These are phyloP conservation scores for Dynastes tityus DNA, from an alignment of 2,888 invertebrate genomes.

Conservation along the genomic window DNA sequence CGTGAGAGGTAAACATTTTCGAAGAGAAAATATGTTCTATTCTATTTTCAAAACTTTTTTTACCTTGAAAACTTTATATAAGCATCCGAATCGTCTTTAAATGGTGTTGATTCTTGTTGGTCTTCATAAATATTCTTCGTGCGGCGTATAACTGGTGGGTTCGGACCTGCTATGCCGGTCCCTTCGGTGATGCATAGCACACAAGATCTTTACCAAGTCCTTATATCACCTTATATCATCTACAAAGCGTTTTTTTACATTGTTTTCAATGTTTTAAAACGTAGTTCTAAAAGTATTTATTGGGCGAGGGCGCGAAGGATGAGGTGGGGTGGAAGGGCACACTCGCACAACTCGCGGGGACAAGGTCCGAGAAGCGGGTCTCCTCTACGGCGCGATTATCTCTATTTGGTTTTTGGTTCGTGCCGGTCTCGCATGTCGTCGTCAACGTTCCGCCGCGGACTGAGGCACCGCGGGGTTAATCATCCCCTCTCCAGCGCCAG, in stretches of 20 bases:
- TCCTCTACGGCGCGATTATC: no score
- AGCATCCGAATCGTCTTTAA: background rate
- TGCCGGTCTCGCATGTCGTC: conserved; percentile 13
- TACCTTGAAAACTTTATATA: background rate
- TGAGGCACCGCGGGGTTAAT: conserved; percentile 43
- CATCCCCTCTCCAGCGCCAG: conserved; percentile 36
- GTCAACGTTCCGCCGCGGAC: conserved; percentile 40
- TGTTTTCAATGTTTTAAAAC: background rate
- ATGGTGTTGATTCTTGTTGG: background rate
- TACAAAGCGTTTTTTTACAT: background rate
- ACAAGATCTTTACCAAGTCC: background rate
- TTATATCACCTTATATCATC: background rate
- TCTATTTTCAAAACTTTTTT: background rate
- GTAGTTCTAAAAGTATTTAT: no score
- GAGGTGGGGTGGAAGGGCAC: background rate
- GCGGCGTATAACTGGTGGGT: conserved; percentile 48
- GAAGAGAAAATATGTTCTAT: background rate
- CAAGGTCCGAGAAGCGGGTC: background rate
- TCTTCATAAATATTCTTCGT: background rate
- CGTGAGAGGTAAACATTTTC: no score
- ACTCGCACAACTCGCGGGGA: conserved; percentile 21
- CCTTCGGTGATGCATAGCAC: conserved; percentile 42
- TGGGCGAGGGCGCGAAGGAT: no score
- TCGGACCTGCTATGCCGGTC: conserved; percentile 48
- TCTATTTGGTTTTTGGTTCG: background rate